Evolutionary conservation across 2,888 invertebrate genomes (phyloP), one percentile per base, ranked within the genome.

Genomic region (Cremastinae sp.): DNA sequence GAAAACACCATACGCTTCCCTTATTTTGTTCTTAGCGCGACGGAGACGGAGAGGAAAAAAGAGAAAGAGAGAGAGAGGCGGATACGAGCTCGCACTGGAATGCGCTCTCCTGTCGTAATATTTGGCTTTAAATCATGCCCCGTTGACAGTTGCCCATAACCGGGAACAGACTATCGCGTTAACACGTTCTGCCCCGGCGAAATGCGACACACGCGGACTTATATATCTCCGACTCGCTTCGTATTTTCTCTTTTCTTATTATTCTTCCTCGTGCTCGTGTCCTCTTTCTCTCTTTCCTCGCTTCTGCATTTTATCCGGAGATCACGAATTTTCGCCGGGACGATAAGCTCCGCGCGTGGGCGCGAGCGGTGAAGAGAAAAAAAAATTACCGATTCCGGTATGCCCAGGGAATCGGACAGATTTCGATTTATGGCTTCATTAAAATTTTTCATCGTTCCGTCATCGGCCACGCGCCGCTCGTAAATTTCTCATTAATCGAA

Each of bases 71-170:
- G 38, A 79, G 66, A 36, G 45, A 14, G 38, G 22, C 36, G 9
- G 47, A n/a, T 81, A 82, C 81, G 77, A 82, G 81, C 81, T 75
- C 79, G n/a, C n/a, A 68, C 75, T 82, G 88, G 89, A 89, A 89
- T 90, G 86, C 82, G 84, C 81, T 82, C 82, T 85, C 64, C 86
- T 88, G 88, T 87, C 87, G 89, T 88, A 89, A 89, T 89, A 90
- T 89, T 89, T 89, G 88, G 88, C 89, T 89, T 89, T 90, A 89
- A 89, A 89, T 89, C 89, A 89, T 89, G 88, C 87, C 83, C 80
- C 86, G 88, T 81, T 88, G 89, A 88, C 89, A 86, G 87, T 80
- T 74, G 66, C 74, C 65, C 68, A 73, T 79, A 80, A 82, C 81
- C 77, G 75, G 68, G 74, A 76, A 49, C 74, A 62, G 75, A 79